A percentile compares a stretch with the other conserved stretches of the same genome.
Conservation (phyloP, 2,888 invertebrate genomes). For the Drosophila buzzatii region DNA sequence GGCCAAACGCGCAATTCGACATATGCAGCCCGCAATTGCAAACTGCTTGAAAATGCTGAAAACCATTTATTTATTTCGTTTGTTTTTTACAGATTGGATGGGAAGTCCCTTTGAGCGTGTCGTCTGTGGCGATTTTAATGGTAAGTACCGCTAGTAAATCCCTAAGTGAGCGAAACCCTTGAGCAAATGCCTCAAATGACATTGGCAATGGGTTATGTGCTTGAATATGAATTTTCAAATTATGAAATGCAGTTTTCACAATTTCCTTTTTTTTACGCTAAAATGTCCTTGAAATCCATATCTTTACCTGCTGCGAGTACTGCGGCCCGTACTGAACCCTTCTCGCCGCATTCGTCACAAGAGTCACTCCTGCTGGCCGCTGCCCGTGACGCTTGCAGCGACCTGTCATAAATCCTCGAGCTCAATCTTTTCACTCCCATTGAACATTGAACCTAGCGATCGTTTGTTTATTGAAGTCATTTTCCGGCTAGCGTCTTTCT, state of each 20-base stretch:
- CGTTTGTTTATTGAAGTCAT: slow-evolving; percentile 58
- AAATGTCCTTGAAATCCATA: slow-evolving; percentile 57
- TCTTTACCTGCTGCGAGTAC: slow-evolving; percentile 56
- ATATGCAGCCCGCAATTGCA: slow-evolving; percentile 16
- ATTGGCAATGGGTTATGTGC: slow-evolving; percentile 74
- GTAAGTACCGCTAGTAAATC: slow-evolving; percentile 86
- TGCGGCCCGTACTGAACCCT: slow-evolving; percentile 60
- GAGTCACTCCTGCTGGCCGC: slow-evolving; percentile 44
- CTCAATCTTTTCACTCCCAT: slow-evolving; percentile 8
- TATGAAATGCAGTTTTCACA: slow-evolving; percentile 21
- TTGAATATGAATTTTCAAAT: slow-evolving; percentile 62
- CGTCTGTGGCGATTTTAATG: slow-evolving; percentile 97
- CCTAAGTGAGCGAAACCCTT: slow-evolving; percentile 47
- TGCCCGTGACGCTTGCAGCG: slow-evolving; percentile 30
- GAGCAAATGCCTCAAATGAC: slow-evolving; percentile 70
- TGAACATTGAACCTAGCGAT: slow-evolving; percentile 27
- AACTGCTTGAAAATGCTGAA: slow-evolving; percentile 26
- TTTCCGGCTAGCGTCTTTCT: slow-evolving; percentile 37
- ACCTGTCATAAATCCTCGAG: slow-evolving; percentile 65
- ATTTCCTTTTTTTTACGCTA: slow-evolving; percentile 52
- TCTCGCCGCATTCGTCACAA: slow-evolving; percentile 63
- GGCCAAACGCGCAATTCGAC: slow-evolving; percentile 42
- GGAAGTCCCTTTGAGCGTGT: slow-evolving; percentile 97
- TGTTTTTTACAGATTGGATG: slow-evolving; percentile 92
- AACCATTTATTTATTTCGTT: slow-evolving; percentile 21